Conservation (phyloP, 1,140 invertebrate species). For the Meloidogyne chitwoodi region DNA sequence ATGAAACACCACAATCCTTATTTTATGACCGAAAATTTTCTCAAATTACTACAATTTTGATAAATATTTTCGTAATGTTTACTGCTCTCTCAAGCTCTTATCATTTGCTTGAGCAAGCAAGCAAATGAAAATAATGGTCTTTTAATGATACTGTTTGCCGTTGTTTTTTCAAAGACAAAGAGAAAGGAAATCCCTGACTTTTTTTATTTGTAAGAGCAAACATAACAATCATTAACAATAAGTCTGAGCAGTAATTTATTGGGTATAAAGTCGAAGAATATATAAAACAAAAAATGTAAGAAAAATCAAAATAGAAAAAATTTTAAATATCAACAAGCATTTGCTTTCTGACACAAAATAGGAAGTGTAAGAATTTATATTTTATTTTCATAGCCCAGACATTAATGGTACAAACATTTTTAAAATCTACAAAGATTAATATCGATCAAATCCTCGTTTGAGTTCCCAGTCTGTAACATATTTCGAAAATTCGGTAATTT, state of each 20-base stretch:
- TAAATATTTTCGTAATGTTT: neutral
- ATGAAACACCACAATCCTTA: neutral
- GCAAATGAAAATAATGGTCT: neutral
- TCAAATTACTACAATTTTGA: neutral
- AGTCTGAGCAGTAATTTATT: no score
- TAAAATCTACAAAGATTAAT: neutral
- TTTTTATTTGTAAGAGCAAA: neutral
- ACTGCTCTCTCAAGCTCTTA: neutral
- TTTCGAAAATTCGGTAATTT: slow-evolving; percentile 8
- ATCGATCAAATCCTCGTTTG: neutral
- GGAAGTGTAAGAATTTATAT: no score
- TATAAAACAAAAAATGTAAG: no score
- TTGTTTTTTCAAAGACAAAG: neutral
- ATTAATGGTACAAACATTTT: no score
- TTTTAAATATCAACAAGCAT: no score
- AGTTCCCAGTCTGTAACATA: slow-evolving; percentile 18
- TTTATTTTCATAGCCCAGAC: no score
- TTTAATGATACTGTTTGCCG: neutral
- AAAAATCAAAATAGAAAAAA: no score
- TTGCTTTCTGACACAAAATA: no score
- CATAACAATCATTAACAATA: neutral
- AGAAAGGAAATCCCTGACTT: neutral
- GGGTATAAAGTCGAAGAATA: no score
- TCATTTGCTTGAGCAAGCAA: neutral
- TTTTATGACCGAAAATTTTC: neutral